These are phyloP conservation scores for Palythoa grandiflora DNA, from an alignment of 92 coral and sea anemone genomes.

Conservation along the genomic window DNA sequence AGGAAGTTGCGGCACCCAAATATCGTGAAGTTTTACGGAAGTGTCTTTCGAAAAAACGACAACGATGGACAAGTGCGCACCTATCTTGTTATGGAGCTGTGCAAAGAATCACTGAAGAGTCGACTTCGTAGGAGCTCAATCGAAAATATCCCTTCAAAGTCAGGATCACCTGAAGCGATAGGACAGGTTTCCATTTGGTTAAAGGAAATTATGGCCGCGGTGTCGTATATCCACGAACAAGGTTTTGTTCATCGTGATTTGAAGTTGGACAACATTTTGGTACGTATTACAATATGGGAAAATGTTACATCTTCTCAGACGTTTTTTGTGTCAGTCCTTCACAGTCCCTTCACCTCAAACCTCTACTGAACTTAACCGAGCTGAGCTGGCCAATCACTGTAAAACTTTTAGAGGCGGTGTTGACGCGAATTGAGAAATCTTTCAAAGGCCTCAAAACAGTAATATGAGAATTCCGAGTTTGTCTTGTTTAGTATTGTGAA, in stretches of 20 bases:
- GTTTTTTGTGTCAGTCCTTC: too few species aligned
- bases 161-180: background rate
- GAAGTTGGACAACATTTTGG: constrained; percentile 31
- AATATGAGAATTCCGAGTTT: too few species aligned
- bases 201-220: background rate
- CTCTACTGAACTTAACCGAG: too few species aligned
- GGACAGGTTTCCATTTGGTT: background rate
- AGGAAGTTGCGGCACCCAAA: constrained; percentile 5
- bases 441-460: too few species aligned
- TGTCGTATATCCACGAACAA: background rate
- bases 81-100: background rate
- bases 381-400: too few species aligned
- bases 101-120: background rate
- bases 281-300: background rate
- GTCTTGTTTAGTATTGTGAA: too few species aligned
- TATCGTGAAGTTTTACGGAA: constrained; percentile 5
- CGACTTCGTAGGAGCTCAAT: background rate
- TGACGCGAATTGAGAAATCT: too few species aligned
- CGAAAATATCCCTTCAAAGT: background rate
- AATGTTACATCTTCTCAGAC: too few species aligned
- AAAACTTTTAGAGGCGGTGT: too few species aligned
- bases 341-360: too few species aligned
- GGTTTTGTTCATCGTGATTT: constrained; percentile 13
- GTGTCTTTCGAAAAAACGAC: background rate
- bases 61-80: background rate